Conservation (phyloP, 2,797 vertebrate genomes). For the Lagodon rhomboides region DNA sequence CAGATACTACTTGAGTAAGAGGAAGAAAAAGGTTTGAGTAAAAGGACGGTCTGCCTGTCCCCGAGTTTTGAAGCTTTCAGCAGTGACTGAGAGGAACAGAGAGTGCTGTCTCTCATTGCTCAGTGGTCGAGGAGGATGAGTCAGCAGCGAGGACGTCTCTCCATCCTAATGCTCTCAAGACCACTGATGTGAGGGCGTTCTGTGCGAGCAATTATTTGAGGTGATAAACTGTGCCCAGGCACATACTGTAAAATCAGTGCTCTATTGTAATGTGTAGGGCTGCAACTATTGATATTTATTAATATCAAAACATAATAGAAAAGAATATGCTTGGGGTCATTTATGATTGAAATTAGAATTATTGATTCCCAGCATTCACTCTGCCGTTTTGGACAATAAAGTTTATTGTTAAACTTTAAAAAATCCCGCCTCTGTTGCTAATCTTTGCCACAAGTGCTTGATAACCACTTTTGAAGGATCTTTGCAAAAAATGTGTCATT, state of each 20-base stretch:
- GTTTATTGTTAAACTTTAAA: too few relatives aligned
- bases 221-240: not conserved
- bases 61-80: constrained; percentile 51
- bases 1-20: constrained; percentile 20
- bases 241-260: not conserved
- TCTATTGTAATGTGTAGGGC: not conserved
- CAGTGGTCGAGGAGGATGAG: constrained; percentile 46
- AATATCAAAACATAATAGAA: not conserved
- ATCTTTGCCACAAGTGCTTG: too few relatives aligned
- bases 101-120: constrained; percentile 60
- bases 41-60: constrained; percentile 39
- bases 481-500: too few relatives aligned
- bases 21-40: not conserved
- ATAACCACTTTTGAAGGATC: too few relatives aligned
- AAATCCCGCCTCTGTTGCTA: too few relatives aligned
- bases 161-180: constrained; percentile 44
- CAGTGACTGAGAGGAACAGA: constrained; percentile 51
- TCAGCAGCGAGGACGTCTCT: constrained; percentile 55
- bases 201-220: not conserved
- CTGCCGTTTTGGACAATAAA: too few relatives aligned
- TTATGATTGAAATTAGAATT: too few relatives aligned
- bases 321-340: too few relatives aligned
- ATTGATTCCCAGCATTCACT: too few relatives aligned
- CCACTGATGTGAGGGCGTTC: constrained; percentile 15
- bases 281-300: constrained; percentile 1